Evolutionary conservation across 2,797 vertebrate genomes (phyloP).

Genomic region (Nyctibius grandis): DNA sequence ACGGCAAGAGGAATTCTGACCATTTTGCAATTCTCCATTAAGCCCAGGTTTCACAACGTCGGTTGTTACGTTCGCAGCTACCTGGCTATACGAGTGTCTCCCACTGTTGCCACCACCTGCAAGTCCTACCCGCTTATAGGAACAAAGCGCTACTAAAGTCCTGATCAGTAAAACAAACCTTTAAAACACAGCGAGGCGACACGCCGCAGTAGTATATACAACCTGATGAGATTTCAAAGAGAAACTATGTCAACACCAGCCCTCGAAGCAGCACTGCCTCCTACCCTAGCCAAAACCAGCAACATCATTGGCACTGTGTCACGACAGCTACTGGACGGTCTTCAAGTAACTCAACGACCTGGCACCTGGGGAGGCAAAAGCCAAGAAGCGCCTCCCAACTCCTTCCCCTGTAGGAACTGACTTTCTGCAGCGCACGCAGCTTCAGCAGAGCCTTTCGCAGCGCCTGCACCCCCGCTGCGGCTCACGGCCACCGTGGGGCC

Average conservation of each 20-base stretch:
- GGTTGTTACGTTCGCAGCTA: neutral
- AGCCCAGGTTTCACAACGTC: neutral
- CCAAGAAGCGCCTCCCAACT: neutral
- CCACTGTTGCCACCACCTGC: neutral
- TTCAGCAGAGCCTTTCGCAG: neutral
- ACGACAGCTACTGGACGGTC: rapidly evolving
- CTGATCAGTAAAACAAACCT: neutral
- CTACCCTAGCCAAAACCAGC: no score
- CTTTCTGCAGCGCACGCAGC: rapidly evolving
- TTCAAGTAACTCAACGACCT: rapidly evolving
- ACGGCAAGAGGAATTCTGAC: neutral
- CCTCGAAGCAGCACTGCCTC: neutral
- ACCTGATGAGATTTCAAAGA: neutral
- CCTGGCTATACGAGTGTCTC: rapidly evolving
- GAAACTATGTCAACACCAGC: neutral
- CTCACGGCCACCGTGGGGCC: rapidly evolving
- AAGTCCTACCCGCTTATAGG: rapidly evolving
- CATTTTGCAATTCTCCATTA: neutral
- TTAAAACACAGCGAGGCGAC: neutral
- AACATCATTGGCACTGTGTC: rapidly evolving
- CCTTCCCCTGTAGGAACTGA: rapidly evolving
- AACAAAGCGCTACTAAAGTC: neutral
- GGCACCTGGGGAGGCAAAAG: neutral
- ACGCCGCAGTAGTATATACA: rapidly evolving
- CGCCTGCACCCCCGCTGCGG: neutral